Conservation (phyloP, 2,113 vertebrate species). For the Rhinoderma darwinii region DNA sequence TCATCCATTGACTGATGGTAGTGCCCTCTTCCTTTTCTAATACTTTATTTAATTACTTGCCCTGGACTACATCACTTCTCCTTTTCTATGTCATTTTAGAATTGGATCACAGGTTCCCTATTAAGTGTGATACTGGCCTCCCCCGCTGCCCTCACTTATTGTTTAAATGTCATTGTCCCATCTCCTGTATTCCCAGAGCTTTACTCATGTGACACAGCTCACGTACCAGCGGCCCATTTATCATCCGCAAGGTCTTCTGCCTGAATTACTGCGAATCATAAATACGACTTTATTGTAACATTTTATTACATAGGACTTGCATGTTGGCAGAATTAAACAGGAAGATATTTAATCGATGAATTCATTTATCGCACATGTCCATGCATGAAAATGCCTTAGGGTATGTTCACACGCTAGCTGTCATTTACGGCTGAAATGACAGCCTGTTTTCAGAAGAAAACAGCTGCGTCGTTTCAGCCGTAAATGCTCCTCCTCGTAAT, state of each 20-base stretch:
- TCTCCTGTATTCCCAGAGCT: constrained; percentile 4
- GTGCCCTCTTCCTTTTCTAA: constrained; percentile 24
- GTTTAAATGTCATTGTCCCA: constrained; percentile 31
- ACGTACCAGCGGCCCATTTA: background rate
- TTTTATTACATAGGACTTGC: constrained; percentile 17
- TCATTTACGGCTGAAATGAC: too few species aligned
- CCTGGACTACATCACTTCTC: constrained; percentile 42
- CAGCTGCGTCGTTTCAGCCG: too few species aligned
- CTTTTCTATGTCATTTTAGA: constrained; percentile 36
- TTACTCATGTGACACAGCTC: constrained; percentile 2
- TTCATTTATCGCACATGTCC: background rate
- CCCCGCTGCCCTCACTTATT: constrained; percentile 2
- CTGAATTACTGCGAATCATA: constrained; percentile 19
- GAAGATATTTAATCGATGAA: background rate
- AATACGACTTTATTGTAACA: constrained; percentile 27
- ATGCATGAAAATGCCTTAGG: background rate
- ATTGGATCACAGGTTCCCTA: constrained; percentile 38
- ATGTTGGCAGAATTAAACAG: background rate
- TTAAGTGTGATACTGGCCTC: constrained; percentile 5
- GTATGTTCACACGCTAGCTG: too few species aligned
- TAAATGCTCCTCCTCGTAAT: too few species aligned
- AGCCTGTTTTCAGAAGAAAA: too few species aligned
- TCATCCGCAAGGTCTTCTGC: constrained; percentile 37
- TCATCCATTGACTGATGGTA: constrained; percentile 31
- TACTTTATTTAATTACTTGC: constrained; percentile 36